Conservation (phyloP, 2,888 invertebrate species). For the Magallana nippona region DNA sequence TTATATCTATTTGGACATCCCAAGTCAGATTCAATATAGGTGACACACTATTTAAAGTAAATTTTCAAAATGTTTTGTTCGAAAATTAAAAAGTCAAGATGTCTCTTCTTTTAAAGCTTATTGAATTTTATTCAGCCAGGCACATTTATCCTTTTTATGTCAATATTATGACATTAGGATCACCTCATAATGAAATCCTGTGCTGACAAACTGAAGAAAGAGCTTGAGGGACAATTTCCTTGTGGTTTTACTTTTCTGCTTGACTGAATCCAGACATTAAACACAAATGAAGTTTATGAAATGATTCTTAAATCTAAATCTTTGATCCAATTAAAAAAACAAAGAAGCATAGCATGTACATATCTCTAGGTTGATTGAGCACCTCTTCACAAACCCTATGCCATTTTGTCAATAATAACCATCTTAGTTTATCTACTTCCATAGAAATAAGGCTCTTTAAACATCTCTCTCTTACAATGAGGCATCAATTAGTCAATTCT, state of each 20-base stretch:
- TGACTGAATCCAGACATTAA: not conserved
- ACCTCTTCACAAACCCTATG: no score
- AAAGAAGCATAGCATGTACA: not conserved
- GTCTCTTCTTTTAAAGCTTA: not conserved
- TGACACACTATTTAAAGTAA: not conserved
- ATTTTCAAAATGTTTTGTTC: not conserved
- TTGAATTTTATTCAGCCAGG: not conserved
- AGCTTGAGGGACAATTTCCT: not conserved
- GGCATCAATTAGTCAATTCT: no score
- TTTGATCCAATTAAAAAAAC: slow-evolving; percentile 9
- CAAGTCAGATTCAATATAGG: not conserved
- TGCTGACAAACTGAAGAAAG: not conserved
- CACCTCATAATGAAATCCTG: not conserved
- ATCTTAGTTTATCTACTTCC: no score
- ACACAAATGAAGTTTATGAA: not conserved
- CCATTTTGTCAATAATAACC: no score
- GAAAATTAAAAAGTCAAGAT: not conserved
- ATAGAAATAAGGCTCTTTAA: no score
- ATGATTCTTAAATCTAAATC: not conserved
- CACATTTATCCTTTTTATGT: not conserved
- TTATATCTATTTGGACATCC: not conserved
- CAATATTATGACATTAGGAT: slow-evolving; percentile 10
- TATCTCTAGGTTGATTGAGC: not conserved
- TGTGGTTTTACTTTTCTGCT: not conserved
- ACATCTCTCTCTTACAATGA: no score